A percentile compares a stretch with the other conserved stretches of the same genome.
phyloP scores from a whole-genome alignment of 2,113 vertebrate genomes.

The Paradoxurus hermaphroditus region DNA sequence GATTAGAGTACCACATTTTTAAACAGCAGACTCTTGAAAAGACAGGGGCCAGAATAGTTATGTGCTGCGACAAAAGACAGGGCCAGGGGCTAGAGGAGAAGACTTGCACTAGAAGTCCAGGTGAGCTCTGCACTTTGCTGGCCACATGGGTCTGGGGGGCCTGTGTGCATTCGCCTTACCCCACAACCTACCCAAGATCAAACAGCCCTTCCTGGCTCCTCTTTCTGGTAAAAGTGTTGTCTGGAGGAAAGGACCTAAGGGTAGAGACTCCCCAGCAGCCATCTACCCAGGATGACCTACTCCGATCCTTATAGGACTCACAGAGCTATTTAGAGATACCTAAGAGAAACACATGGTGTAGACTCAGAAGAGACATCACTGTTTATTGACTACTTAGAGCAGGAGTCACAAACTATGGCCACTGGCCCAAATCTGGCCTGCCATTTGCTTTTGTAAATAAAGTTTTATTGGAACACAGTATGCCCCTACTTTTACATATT shows the following conservation, averaged over 20 bases:
- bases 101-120: not conserved
- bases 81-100: not conserved
- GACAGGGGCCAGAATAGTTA: conserved; percentile 49
- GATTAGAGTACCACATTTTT: conserved; percentile 45
- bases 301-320: not conserved
- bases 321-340: not conserved
- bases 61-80: conserved; percentile 28
- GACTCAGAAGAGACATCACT: not conserved
- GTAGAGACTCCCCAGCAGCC: not conserved
- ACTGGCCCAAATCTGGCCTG: not conserved
- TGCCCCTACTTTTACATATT: not conserved
- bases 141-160: not conserved
- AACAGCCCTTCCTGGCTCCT: not conserved
- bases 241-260: not conserved
- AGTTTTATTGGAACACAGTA: conserved; percentile 29
- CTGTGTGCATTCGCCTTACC: not conserved
- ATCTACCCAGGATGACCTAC: not conserved
- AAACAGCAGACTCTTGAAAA: conserved; percentile 40
- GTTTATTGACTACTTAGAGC: conserved; percentile 1
- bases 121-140: not conserved
- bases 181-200: not conserved
- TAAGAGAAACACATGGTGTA: not conserved
- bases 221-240: not conserved
- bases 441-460: conserved; percentile 34
- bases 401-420: not conserved